Evolutionary conservation across 2,888 invertebrate genomes (phyloP), one percentile per base, ranked within the genome.

Genomic region (Stenoptilia bipunctidactyla): DNA sequence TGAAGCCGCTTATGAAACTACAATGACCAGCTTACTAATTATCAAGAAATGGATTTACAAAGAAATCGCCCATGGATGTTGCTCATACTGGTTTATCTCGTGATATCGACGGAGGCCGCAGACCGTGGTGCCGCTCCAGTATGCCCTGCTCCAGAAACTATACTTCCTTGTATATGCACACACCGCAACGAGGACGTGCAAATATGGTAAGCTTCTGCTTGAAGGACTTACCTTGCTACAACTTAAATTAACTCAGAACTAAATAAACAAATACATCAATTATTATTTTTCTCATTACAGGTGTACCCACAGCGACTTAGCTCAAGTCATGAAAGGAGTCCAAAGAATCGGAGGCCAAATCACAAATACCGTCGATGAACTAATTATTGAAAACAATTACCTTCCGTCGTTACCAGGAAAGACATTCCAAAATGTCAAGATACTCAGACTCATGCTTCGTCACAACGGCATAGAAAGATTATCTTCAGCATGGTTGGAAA

Each of bases 231-330:
- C 9, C 9, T 25, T 6, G 9, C 25, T 25, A 6, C 25, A 6
- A 25, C 9, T 6, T 25, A n/a, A n/a, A n/a, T n/a, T n/a, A n/a
- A n/a, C n/a, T n/a, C n/a, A n/a, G n/a, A n/a, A n/a, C n/a, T n/a
- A n/a, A n/a, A n/a, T n/a, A n/a, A n/a, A 37, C 12, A 30, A 15
- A n/a, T 36, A 12, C 10, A 13, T 8, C n/a, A 30, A 13, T 13
- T 36, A 15, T 36, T 34, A 15, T 14, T 30, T 2, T n/a, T n/a
- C n/a, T n/a, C n/a, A 20, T 75, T 80, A 2, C 69, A 94, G 94
- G 94, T 95, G 95, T 66, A 94, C 94, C n/a, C 94, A 94, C 82
- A 93, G 94, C 80, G 94, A 94, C 60, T 74, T 94, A 41, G 88
- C 90, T 3, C 89, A 90, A 61, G 92, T 94, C 12, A 70, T 90